Percentiles rank a stretch among this genome's conserved stretches.
Conservation (phyloP, 1,140 invertebrate genomes). For the Dinothrombium tinctorium region DNA sequence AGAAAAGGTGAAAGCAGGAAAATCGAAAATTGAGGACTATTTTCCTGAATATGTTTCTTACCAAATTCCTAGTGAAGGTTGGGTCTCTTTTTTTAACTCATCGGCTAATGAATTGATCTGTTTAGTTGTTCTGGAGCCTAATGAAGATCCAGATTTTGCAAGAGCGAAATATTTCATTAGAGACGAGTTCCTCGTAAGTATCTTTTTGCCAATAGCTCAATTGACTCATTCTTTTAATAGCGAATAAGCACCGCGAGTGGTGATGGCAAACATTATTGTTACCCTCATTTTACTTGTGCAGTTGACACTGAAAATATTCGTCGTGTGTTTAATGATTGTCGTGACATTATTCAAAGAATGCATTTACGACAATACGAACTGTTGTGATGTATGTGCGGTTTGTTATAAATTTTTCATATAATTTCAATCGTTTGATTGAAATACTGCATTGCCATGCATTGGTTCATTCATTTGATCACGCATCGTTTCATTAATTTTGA, state of each 20-base stretch:
- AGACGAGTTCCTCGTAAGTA: slow-evolving; percentile 82
- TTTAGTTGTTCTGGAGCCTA: slow-evolving; percentile 38
- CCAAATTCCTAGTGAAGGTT: slow-evolving; percentile 35
- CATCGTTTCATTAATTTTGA: too few relatives aligned
- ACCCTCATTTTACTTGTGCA: slow-evolving; percentile 99
- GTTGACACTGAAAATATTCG: slow-evolving; percentile 99
- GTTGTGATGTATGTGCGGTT: slow-evolving; percentile 42
- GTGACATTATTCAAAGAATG: slow-evolving; percentile 99
- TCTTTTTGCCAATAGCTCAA: background rate
- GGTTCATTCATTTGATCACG: too few relatives aligned
- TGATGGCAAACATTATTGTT: slow-evolving; percentile 97
- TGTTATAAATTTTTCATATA: too few relatives aligned
- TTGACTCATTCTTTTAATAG: slow-evolving; percentile 27
- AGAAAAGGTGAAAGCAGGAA: slow-evolving; percentile 86
- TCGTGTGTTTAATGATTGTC: slow-evolving; percentile 99
- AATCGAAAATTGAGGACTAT: slow-evolving; percentile 89
- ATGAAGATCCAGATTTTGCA: slow-evolving; percentile 72
- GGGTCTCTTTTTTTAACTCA: background rate
- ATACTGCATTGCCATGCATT: too few relatives aligned
- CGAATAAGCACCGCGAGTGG: slow-evolving; percentile 94
- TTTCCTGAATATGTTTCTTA: slow-evolving; percentile 77
- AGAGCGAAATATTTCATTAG: slow-evolving; percentile 99
- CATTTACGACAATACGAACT: slow-evolving; percentile 97
- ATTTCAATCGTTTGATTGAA: too few relatives aligned
- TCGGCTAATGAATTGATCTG: too few relatives aligned